phyloP scores from a whole-genome alignment of 1,140 invertebrate genomes.

The Ctenoplectra terminalis region DNA sequence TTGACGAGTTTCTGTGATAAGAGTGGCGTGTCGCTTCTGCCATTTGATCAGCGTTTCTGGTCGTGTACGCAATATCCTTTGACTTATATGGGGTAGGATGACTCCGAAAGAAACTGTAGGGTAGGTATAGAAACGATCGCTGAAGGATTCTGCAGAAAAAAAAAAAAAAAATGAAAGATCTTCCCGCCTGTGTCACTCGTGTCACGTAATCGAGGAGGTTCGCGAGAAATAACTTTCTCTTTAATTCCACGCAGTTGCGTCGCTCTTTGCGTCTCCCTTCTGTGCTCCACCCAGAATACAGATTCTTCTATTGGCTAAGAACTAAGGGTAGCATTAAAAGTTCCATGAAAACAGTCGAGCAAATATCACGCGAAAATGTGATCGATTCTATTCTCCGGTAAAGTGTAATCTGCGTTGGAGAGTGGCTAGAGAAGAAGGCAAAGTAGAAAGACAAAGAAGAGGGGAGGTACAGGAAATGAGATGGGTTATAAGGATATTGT shows the following conservation, averaged over 20 bases:
- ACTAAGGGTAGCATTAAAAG: slow-evolving; percentile 4
- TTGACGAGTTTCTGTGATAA: slow-evolving; percentile 50
- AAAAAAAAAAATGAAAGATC: not conserved
- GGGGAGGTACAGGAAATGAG: slow-evolving; percentile 50
- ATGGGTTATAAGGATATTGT: slow-evolving; percentile 43
- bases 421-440: not conserved
- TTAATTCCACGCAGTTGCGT: not conserved
- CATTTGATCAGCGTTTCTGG: slow-evolving; percentile 29
- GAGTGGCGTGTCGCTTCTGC: not conserved
- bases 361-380: slow-evolving; percentile 5
- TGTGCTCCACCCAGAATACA: not conserved
- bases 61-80: slow-evolving; percentile 37
- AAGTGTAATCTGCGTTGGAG: slow-evolving; percentile 4
- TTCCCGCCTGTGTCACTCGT: not conserved
- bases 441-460: slow-evolving; percentile 28
- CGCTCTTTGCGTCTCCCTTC: not conserved
- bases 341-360: slow-evolving; percentile 9
- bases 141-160: not conserved
- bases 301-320: not conserved
- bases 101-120: slow-evolving; percentile 4
- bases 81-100: not conserved
- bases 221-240: not conserved
- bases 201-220: not conserved
- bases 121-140: slow-evolving; percentile 21
- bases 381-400: not conserved